Evolutionary conservation across 2,113 vertebrate species (phyloP), one percentile per base, ranked within the genome.

Genomic region (Xiphophorus couchianus): DNA sequence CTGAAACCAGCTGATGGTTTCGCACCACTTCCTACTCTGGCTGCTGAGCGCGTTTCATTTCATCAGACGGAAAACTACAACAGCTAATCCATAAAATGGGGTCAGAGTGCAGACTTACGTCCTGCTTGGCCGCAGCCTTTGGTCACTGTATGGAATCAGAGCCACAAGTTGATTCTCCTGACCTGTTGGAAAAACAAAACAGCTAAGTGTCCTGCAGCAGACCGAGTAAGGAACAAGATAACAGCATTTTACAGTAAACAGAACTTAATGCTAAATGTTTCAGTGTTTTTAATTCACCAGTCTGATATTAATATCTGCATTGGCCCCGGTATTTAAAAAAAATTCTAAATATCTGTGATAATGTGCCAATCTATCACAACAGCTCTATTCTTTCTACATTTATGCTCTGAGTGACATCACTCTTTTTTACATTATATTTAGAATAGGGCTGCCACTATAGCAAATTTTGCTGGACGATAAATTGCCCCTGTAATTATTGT

Each of bases 161-260:
- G 98, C 98, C 83, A 99, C 98, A 17, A 99, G 95, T 83, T 99
- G 98, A 81, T 99, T 99, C 94, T 99, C 98, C 86, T 99, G 98
- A 62, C 97, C 98, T 99, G 88, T 69, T 15, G 3, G 17, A 63
- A 1, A 17, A 3, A 22, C 5, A 39, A 4, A 27, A 51, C 9
- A 2, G 27, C 8, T 33, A 8, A 5, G n/a, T 15, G 44, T 48
- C 44, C 44, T 48, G 44, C 35, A 35, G 35, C 35, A 35, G 9
- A 35, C 35, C 14, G 12, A 58, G 22, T n/a, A 25, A 58, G 35
- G 2, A 37, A 37, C 35, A 37, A 37, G 7, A 9, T 35, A 35
- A 35, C 33, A 30, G 3, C 31, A 58, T 58, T 17, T 58, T 58
- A n/a, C 9, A 58, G 25, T 25, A 58, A 58, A n/a, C 3, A 58